phyloP scores from a whole-genome alignment of 2,113 vertebrate species.

The Sander lucioperca region DNA sequence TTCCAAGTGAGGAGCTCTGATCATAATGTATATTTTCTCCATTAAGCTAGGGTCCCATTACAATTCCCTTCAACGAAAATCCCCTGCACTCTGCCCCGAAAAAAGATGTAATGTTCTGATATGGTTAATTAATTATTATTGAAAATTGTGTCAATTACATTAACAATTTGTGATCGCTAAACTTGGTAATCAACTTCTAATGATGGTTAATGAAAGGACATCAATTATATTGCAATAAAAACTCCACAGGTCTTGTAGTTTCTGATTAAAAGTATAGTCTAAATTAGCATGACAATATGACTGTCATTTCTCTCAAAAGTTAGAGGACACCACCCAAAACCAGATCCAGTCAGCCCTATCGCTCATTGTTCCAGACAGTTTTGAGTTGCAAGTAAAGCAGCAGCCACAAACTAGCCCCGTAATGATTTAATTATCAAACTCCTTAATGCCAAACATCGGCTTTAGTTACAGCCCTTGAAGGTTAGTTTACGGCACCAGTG shows the following conservation, averaged over 20 bases:
- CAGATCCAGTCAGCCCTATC: constrained; percentile 43
- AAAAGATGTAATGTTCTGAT: background rate
- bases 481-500: constrained; percentile 88
- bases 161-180: background rate
- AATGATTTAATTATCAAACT: constrained; percentile 95
- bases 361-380: constrained; percentile 76
- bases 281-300: constrained; percentile 16
- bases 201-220: background rate
- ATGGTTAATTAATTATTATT: background rate
- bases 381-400: constrained; percentile 86
- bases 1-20: background rate
- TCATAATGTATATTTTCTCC: background rate
- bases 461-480: constrained; percentile 88
- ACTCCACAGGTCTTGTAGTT: background rate
- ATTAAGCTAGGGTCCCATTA: background rate
- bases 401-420: constrained; percentile 73
- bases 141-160: background rate
- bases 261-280: background rate
- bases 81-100: too few relatives aligned
- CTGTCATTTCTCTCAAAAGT: constrained; percentile 39
- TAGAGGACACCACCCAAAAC: constrained; percentile 51
- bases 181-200: background rate
- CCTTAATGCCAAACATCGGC: constrained; percentile 83
- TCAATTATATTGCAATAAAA: background rate
- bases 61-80: background rate